Evolutionary conservation across 2,888 invertebrate species (phyloP).

Genomic region (Steromphala cineraria): DNA sequence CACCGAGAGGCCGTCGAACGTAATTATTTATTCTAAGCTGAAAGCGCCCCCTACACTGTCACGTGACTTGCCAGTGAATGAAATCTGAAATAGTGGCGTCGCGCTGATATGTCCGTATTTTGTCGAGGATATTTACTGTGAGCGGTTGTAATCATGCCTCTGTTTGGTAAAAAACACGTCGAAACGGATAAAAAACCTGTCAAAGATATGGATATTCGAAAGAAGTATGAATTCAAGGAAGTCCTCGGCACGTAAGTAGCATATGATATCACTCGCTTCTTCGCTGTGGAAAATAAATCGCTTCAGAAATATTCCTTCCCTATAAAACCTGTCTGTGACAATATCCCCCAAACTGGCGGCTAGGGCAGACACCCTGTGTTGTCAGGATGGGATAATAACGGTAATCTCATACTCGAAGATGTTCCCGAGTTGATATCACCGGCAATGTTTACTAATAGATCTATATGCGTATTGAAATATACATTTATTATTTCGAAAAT

Average conservation of each 20-base stretch:
- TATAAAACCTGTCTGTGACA: too few species aligned
- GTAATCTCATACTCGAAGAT: too few species aligned
- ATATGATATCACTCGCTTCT: neutral
- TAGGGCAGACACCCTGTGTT: too few species aligned
- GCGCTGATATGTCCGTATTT: neutral
- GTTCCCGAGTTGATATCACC: too few species aligned
- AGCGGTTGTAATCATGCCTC: conserved; percentile 53
- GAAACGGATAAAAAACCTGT: conserved; percentile 59
- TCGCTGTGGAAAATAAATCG: too few species aligned
- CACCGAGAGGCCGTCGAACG: neutral
- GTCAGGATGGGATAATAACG: too few species aligned
- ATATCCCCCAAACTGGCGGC: too few species aligned
- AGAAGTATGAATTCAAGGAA: conserved; percentile 66
- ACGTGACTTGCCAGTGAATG: conserved; percentile 21
- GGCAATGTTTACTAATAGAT: too few species aligned
- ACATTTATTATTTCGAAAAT: too few species aligned
- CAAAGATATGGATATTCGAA: conserved; percentile 61
- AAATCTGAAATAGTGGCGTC: conserved; percentile 4
- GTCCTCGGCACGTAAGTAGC: conserved; percentile 68
- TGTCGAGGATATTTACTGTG: neutral
- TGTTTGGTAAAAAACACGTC: conserved; percentile 64
- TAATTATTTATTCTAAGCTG: conserved; percentile 20
- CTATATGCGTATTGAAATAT: too few species aligned
- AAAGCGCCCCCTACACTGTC: conserved; percentile 16
- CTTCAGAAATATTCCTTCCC: too few species aligned